Base-by-base conservation (phyloP, 1,140 invertebrate genomes). In the Macrosteles quadrilineatus region DNA sequence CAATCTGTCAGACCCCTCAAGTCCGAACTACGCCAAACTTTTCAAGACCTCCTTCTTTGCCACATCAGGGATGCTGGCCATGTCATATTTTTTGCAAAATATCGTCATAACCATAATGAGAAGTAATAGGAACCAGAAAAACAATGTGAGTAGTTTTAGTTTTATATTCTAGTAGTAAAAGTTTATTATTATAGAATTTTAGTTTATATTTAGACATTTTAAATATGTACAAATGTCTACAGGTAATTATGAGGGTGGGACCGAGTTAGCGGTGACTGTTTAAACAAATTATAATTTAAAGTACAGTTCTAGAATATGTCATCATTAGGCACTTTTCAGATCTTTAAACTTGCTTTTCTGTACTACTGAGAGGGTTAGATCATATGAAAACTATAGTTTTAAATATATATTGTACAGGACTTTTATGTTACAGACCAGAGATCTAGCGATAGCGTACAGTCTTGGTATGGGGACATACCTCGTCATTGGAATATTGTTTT, bases 11-110 rank as follows among this genome's bases (percentile, higher is more conserved):
- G 80, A 86, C 62, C 43, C 71, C 11, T 74, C 78, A 21, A 79
- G 73, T 1, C 83, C 84, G 71, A 78, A 85, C 71, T 84, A 83
- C 72, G 77, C 78, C 9, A 77, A 79, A 17, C 67, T 85, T 27
- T 80, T 87, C 47, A 78, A 80, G 64, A 77, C 81, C 9, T 90
- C 88, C 67, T 96, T 96, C 79, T 90, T 91, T 14, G 91, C 90
- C 4, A 83, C 96, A 32, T 92, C 91, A 64, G 95, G 95, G 47
- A 91, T 94, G 81, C 80, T 96, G 14, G 89, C 93, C 0, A 78
- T 97, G 21, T 94, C 94, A 1, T 94, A 93, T 79, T 97, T 96
- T 78, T 94, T 97, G 71, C 95, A 98, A 77, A 97, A 97, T 78
- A 95, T 94, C 75, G 89, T 96, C 62, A 87, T 95, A 23, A 93